Base-by-base conservation (phyloP, 2,888 invertebrate genomes). In the Allacma fusca region DNA sequence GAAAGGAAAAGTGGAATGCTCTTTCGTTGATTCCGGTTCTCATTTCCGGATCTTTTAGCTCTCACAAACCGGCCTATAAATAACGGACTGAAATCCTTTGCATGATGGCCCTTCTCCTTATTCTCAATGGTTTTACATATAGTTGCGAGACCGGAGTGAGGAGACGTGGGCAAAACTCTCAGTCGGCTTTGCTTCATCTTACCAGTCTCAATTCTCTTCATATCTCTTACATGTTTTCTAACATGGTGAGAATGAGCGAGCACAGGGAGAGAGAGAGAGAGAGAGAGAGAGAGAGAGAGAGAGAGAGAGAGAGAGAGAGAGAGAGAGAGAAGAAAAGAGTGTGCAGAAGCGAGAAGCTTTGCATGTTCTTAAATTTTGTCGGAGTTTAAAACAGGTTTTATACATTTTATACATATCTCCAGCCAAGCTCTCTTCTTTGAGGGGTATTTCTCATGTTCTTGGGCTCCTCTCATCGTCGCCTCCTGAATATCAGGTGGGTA, bases 1-100 rank as follows among this genome's bases (percentile, higher is more conserved):
- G 77, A 78, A 76, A 74, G 72, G 78, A 76, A 76, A 79, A 81
- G 76, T 78, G 81, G 79, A 78, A 69, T 77, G 75, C 80, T 80
- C 78, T 79, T 81, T 81, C 75, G 68, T 69, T 74, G 74, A 78
- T 81, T 81, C 81, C 81, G 81, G 80, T 79, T 79, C 80, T 81
- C 81, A 80, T 81, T 80, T 81, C 81, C 81, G 81, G 79, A 67
- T 43, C 73, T 78, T 70, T 80, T 78, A 74, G 69, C 77, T 80
- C 77, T 76, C 44, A 71, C 78, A 77, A 80, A 79, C 75, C 67
- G 69, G 67, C 72, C 77, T 80, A 80, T 80, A 80, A 80, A 80
- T 79, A 80, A 79, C 64, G 62, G 59, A 50, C 21, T 64, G 50
- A 69, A 76, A 76, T 76, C 76, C 76, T 76, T 69, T 76, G 76